Conservation (phyloP, 1,140 invertebrate genomes). For the Macrotrachela quadricornifera region DNA sequence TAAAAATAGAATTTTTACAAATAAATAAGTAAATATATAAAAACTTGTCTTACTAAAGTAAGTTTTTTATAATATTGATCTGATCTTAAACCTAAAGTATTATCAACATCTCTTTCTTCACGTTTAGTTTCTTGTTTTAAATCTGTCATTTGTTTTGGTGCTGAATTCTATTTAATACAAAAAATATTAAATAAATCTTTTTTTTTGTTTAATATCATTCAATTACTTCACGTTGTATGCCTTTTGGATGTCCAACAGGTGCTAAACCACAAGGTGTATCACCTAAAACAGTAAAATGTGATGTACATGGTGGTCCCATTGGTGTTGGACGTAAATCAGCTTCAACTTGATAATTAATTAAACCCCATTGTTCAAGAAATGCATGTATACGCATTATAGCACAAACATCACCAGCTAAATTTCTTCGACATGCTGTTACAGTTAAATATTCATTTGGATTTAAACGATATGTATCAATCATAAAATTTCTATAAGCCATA, state of each 20-base stretch:
- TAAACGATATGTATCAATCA: constrained; percentile 94
- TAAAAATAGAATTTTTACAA: too few species aligned
- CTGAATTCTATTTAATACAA: not conserved
- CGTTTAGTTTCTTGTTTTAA: not conserved
- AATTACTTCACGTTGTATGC: not conserved
- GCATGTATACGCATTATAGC: constrained; percentile 93
- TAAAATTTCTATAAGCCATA: constrained; percentile 93
- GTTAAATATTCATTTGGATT: constrained; percentile 98
- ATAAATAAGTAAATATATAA: not conserved
- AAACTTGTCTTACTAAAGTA: not conserved
- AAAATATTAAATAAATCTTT: not conserved
- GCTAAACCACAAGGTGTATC: constrained; percentile 92
- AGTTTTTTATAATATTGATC: not conserved
- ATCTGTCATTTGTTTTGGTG: not conserved
- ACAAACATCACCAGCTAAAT: constrained; percentile 93
- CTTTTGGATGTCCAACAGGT: constrained; percentile 62
- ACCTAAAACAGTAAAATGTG: constrained; percentile 91
- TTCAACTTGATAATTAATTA: constrained; percentile 94
- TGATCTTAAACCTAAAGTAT: not conserved
- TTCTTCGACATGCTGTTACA: constrained; percentile 83
- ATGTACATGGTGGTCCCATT: constrained; percentile 96
- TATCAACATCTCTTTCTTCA: not conserved
- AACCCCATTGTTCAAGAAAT: constrained; percentile 95
- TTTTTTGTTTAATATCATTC: not conserved
- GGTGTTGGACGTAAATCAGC: constrained; percentile 77